Base-by-base conservation (phyloP, 2,113 vertebrate species). In the Edolisoma coerulescens region DNA sequence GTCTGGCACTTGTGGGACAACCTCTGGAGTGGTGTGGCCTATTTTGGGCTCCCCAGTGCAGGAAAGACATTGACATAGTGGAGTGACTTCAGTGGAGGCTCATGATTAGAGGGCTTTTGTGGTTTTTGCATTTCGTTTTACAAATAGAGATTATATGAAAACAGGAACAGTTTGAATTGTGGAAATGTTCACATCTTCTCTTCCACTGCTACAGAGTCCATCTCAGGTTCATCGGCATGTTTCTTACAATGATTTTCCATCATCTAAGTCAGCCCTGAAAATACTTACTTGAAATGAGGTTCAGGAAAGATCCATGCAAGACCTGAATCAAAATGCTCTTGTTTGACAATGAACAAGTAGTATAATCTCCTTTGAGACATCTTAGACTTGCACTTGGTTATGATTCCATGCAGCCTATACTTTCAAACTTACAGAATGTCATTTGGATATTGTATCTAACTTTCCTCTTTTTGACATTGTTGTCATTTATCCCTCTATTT, bases 1-100 rank as follows among this genome's bases (percentile, higher is more conserved):
- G 0, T 37, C 1, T 90, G 42, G 37, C 14, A 9, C 24, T 57
- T 41, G 11, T 9, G n/a, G 6, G 7, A n/a, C 28, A 5, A 7
- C 10, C 6, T 69, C 21, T 78, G 24, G 5, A 60, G 16, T 39
- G 8, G 0, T 33, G 9, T 53, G 47, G 83, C 41, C 59, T 56
- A 27, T 90, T 54, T 78, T 61, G 22, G 52, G 24, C 15, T 90
- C 50, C 17, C 8, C 12, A 52, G 18, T 7, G 17, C 20, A 45
- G 9, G 6, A 68, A 41, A 54, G 22, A 42, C 22, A 13, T 35
- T 49, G 39, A 16, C 4, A 0, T 42, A 27, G 7, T 32, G 11
- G 26, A 84, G 9, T 6, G 16, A 63, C 22, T 85, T 50, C 22
- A 21, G 10, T 57, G 52, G n/a, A 53, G 32, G n/a, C 30, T 70